phyloP scores from a whole-genome alignment of 2,113 vertebrate genomes.

The Platycercus adscitus region DNA sequence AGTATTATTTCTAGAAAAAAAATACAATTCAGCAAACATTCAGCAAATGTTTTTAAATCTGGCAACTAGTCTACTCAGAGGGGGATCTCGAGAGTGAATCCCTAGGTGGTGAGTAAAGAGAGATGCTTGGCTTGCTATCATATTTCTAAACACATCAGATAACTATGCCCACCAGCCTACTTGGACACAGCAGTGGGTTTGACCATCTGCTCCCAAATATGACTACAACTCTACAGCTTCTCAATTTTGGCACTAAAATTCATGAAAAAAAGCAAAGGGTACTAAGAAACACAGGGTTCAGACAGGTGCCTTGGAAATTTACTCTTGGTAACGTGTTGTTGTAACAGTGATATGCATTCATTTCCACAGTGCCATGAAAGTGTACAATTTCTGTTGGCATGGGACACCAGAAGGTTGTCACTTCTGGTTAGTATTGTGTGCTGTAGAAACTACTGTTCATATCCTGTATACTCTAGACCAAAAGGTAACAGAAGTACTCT shows the following conservation, averaged over 20 bases:
- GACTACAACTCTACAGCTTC: conserved; percentile 49
- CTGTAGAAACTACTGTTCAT: neutral
- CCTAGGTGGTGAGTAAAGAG: conserved; percentile 66
- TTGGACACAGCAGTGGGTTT: conserved; percentile 76
- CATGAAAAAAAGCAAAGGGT: conserved; percentile 47
- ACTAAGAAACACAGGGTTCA: conserved; percentile 63
- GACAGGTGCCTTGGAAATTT: conserved; percentile 65
- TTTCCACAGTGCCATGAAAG: neutral
- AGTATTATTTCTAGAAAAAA: neutral
- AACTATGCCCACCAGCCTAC: conserved; percentile 74
- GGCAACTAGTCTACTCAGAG: conserved; percentile 2
- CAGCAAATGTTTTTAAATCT: conserved; percentile 52
- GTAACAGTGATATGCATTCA: conserved; percentile 26
- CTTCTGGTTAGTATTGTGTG: conserved; percentile 42
- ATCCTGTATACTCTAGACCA: neutral
- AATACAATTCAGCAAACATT: conserved; percentile 25
- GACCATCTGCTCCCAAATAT: conserved; percentile 79
- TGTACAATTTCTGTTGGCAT: neutral
- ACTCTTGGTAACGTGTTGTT: conserved; percentile 30
- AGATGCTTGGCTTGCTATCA: conserved; percentile 62
- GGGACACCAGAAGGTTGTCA: conserved; percentile 44
- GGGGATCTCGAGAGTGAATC: conserved; percentile 46
- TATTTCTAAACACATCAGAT: conserved; percentile 67
- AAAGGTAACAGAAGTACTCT: neutral
- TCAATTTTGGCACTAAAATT: conserved; percentile 69